phyloP scores from a whole-genome alignment of 2,888 invertebrate genomes.

The Anoplius nigerrimus region DNA sequence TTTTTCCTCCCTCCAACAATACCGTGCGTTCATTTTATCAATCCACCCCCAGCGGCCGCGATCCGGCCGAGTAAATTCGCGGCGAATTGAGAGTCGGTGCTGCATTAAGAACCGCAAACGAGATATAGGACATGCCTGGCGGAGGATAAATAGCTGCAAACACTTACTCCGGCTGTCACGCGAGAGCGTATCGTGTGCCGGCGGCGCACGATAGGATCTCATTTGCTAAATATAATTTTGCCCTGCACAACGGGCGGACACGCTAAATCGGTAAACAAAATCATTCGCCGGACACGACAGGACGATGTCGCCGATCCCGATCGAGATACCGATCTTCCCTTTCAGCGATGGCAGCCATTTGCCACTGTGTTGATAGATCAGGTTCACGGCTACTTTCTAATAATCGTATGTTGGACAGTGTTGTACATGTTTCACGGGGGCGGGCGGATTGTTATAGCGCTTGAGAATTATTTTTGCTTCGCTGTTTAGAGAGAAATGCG shows the following conservation, averaged over 20 bases:
- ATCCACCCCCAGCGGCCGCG: neutral
- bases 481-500: no score
- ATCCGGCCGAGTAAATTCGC: neutral
- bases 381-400: no score
- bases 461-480: no score
- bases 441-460: no score
- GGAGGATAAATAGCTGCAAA: slow-evolving; percentile 39
- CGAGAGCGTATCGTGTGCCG: slow-evolving; percentile 39
- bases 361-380: no score
- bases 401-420: no score
- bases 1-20: no score
- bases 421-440: no score
- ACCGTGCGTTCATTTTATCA: neutral
- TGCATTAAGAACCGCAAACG: slow-evolving; percentile 25
- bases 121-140: slow-evolving; percentile 30
- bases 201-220: slow-evolving; percentile 39
- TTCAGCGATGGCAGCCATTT: no score
- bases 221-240: slow-evolving; percentile 55
- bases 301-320: no score
- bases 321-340: no score
- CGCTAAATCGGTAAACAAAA: slow-evolving; percentile 47
- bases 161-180: slow-evolving; percentile 47
- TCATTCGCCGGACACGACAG: slow-evolving; percentile 20
- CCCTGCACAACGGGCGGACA: slow-evolving; percentile 6
- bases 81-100: neutral